phyloP scores from a whole-genome alignment of 2,113 vertebrate genomes.

The Phoenicopterus ruber region DNA sequence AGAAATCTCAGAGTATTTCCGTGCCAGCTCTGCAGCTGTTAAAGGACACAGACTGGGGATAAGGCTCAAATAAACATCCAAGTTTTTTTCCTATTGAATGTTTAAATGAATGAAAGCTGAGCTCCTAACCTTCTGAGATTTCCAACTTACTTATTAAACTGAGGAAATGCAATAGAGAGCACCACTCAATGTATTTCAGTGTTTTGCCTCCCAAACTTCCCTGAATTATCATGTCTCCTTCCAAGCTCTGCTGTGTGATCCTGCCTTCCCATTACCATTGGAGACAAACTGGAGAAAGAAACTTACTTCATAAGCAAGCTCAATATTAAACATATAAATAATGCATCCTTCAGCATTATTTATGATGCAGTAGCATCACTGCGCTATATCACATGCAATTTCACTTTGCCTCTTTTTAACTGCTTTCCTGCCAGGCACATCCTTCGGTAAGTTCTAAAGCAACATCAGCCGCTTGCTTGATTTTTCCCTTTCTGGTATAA shows the following conservation, averaged over 20 bases:
- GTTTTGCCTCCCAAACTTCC: background rate
- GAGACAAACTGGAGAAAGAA: slow-evolving; percentile 35
- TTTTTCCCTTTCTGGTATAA: background rate
- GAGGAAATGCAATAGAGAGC: background rate
- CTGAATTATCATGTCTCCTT: background rate
- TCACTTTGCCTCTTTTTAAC: slow-evolving; percentile 61
- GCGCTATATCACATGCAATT: slow-evolving; percentile 70
- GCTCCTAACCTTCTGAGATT: background rate
- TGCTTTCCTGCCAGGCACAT: slow-evolving; percentile 44
- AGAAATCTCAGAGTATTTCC: slow-evolving; percentile 29
- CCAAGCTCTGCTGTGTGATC: background rate
- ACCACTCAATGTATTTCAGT: background rate
- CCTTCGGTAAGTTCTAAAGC: background rate
- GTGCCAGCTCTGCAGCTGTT: slow-evolving; percentile 42
- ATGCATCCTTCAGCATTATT: slow-evolving; percentile 77
- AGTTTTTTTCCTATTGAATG: background rate
- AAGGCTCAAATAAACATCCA: slow-evolving; percentile 34
- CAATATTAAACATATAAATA: slow-evolving; percentile 82
- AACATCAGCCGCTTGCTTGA: background rate
- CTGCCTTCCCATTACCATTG: background rate
- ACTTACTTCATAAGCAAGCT: slow-evolving; percentile 72
- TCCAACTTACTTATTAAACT: background rate
- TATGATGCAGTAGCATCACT: slow-evolving; percentile 76
- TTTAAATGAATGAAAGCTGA: slow-evolving; percentile 51
- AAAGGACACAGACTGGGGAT: slow-evolving; percentile 26